These are phyloP conservation scores for Ophion ventricosus DNA, from an alignment of 2,888 invertebrate genomes.

Conservation along the genomic window DNA sequence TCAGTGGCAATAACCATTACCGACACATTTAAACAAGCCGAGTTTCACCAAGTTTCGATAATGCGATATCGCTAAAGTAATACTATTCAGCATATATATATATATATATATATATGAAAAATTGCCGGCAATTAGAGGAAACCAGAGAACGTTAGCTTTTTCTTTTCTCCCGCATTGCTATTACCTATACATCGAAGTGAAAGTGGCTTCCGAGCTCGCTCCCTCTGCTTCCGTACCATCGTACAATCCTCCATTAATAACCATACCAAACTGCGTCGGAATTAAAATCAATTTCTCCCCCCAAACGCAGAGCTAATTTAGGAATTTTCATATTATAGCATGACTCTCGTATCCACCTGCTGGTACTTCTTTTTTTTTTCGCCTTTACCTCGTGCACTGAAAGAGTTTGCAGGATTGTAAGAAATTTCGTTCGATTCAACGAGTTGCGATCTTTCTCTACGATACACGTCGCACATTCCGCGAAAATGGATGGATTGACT, in stretches of 20 bases:
- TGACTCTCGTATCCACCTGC: slow-evolving; percentile 51
- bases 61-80: slow-evolving; percentile 69
- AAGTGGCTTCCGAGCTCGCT: slow-evolving; percentile 29
- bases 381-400: slow-evolving; percentile 5
- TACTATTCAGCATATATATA: slow-evolving; percentile 18
- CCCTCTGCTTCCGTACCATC: slow-evolving; percentile 39
- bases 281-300: slow-evolving; percentile 76
- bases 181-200: slow-evolving; percentile 44
- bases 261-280: slow-evolving; percentile 67
- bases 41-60: slow-evolving; percentile 69
- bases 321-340: slow-evolving; percentile 67
- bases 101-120: slow-evolving; percentile 70
- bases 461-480: background rate
- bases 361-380: slow-evolving; percentile 23
- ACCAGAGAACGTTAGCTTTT: slow-evolving; percentile 42
- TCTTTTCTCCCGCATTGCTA: slow-evolving; percentile 60
- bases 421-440: background rate
- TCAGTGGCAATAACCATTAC: slow-evolving; percentile 73
- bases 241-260: slow-evolving; percentile 72
- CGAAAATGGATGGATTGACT: background rate
- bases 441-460: background rate
- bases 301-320: slow-evolving; percentile 69
- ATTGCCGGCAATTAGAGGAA: slow-evolving; percentile 77
- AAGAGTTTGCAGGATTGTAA: background rate
- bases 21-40: slow-evolving; percentile 70